Conservation (phyloP, 2,888 invertebrate species). For the Lasioglossum morio region DNA sequence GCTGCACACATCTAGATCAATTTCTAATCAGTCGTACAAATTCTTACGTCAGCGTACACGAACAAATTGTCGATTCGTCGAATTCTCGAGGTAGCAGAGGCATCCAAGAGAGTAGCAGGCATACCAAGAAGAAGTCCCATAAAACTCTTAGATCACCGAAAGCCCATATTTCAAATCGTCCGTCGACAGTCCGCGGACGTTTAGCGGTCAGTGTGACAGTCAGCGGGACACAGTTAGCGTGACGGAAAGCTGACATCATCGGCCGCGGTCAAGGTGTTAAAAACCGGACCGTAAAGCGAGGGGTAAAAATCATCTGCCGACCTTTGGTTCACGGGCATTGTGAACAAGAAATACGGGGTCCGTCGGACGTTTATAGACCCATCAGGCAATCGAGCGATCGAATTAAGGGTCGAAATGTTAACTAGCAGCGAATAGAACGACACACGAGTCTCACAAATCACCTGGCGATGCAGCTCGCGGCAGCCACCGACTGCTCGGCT, state of each 20-base stretch:
- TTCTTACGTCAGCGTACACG: no score
- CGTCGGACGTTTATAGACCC: constrained; percentile 12
- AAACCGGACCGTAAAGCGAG: neutral
- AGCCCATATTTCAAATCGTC: neutral
- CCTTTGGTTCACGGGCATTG: neutral
- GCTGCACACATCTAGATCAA: neutral
- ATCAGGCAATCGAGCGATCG: neutral
- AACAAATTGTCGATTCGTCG: no score
- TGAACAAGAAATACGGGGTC: neutral
- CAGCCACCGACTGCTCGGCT: neutral
- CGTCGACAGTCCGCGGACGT: neutral
- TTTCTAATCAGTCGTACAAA: neutral
- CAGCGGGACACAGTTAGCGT: neutral
- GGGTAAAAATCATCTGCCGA: neutral
- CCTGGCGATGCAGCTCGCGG: neutral
- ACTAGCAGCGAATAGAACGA: constrained; percentile 19
- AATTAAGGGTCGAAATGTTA: constrained; percentile 25
- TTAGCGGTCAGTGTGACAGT: neutral
- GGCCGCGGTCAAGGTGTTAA: neutral
- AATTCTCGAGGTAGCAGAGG: neutral
- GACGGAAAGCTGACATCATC: neutral
- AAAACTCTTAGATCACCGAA: neutral
- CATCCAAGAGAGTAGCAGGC: neutral
- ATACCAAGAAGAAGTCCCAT: neutral
- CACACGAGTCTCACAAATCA: constrained; percentile 9